Conservation (phyloP, 1,140 invertebrate genomes). For the Atta cephalotes region DNA sequence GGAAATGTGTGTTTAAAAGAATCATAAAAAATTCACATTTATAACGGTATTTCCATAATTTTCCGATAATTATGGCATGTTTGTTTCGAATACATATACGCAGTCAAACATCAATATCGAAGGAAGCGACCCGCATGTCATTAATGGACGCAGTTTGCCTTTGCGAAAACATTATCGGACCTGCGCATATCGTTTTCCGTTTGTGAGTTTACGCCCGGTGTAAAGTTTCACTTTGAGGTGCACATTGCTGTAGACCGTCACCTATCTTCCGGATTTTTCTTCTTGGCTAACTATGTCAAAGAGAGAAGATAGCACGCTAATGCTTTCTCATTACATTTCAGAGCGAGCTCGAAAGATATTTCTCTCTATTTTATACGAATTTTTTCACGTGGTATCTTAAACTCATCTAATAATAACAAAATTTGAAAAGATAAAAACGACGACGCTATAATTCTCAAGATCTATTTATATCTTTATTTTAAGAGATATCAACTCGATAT, state of each 20-base stretch:
- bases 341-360: slow-evolving; percentile 1
- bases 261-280: slow-evolving; percentile 51
- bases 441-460: not conserved
- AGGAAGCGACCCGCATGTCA: slow-evolving; percentile 69
- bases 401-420: slow-evolving; percentile 24
- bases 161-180: slow-evolving; percentile 38
- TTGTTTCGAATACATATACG: not conserved
- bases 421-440: not conserved
- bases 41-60: not conserved
- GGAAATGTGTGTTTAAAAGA: not conserved
- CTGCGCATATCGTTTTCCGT: slow-evolving; percentile 53
- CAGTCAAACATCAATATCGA: slow-evolving; percentile 31
- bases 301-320: not conserved
- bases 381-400: not conserved
- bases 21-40: not conserved
- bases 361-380: slow-evolving; percentile 9
- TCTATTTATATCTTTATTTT: slow-evolving; percentile 19
- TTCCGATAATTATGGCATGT: not conserved
- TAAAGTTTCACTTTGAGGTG: slow-evolving; percentile 68
- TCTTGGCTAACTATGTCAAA: slow-evolving; percentile 59
- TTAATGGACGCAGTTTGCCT: slow-evolving; percentile 52
- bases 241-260: slow-evolving; percentile 30
- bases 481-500: not conserved
- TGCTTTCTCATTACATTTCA: slow-evolving; percentile 21
- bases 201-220: slow-evolving; percentile 60